Evolutionary conservation across 2,797 vertebrate species (phyloP), one percentile per base, ranked within the genome.

Genomic region (Neostethus bicornis): DNA sequence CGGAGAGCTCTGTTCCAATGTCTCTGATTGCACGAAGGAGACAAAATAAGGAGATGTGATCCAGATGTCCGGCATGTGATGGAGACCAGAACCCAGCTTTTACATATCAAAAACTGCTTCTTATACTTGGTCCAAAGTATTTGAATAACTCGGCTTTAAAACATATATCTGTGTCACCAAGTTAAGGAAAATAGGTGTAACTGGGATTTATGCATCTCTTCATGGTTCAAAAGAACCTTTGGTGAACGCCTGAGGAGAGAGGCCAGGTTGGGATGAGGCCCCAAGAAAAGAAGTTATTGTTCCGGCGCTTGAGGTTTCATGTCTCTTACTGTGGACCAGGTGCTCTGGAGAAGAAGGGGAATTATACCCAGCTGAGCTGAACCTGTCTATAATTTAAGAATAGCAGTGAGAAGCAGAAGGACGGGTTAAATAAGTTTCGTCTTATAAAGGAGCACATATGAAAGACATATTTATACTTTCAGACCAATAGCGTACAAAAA

Each of bases 21-120:
- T 61, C 79, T 78, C 81, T 87, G 87, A 90, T 89, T 88, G 81
- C 72, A 77, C 77, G 68, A 70, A 54, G 64, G 70, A 80, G 77
- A 77, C 32, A 41, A n/a, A 44, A 23, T 13, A 6, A 43, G 68
- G 77, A 92, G 90, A 95, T 93, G 72, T 72, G 88, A 95, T 94
- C 89, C 95, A 94, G 90, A 93, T 94, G 94, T 90, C 85, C 77
- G 66, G 75, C 81, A 66, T 80, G 80, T 92, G 93, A 96, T 93
- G 87, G 90, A 92, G 93, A 93, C 85, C 94, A 96, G 94, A 92
- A 90, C 90, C 88, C 2, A 37, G 54, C 77, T 79, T 89, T 91
- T 93, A 93, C 92, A 93, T 91, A 87, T 84, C 77, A 87, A 89
- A 78, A 83, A 37, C 77, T 85, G 86, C 81, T 85, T 92, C 90